Evolutionary conservation across 1,140 invertebrate genomes (phyloP), one percentile per base, ranked within the genome.

Genomic region (Delia radicum): DNA sequence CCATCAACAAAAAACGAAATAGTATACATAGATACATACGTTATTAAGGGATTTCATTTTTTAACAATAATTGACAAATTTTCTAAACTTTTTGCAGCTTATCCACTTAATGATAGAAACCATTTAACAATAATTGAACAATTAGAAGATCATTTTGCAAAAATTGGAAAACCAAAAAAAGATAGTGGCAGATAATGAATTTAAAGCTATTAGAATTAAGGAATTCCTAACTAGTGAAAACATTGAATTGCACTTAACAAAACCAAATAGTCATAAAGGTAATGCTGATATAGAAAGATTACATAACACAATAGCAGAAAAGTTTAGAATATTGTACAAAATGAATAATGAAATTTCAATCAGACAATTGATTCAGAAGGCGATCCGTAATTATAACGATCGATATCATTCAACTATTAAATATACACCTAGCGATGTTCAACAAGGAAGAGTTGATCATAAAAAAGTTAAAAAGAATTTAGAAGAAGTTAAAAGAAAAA

Each of bases 11-110:
- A 62, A 29, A 77, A 77, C 42, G 12, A 77, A 73, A 67, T 73
- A 2, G 67, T 77, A 63, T 69, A 77, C 42, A 27, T 75, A 48
- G 77, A 77, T 55, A 75, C 74, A 0, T 75, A 73, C 26, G 61
- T 74, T 2, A 77, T 73, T 10, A 73, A 67, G 33, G 46, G 72
- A 74, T 7, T 28, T 61, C 21, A 65, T 31, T 77, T 77, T 73
- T 73, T 75, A 65, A 77, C 74, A 24, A 5, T 75, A 21, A 77
- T 73, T 18, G 74, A 74, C 18, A 61, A 61, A 12, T 74, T 73
- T 28, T 55, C 42, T 2, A 73, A 48, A 48, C 55, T 62, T 15
- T 18, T 18, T 2, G 26, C 55, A 6, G 55, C 55, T 10, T 62
- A 62, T 5, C 26, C 8, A 2, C 15, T 62, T 5, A 62, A 8